Percentiles rank a stretch among this genome's conserved stretches.
These are phyloP conservation scores for Caenorhabditis plicata DNA, from an alignment of 2,888 invertebrate species.

Conservation along the genomic window DNA sequence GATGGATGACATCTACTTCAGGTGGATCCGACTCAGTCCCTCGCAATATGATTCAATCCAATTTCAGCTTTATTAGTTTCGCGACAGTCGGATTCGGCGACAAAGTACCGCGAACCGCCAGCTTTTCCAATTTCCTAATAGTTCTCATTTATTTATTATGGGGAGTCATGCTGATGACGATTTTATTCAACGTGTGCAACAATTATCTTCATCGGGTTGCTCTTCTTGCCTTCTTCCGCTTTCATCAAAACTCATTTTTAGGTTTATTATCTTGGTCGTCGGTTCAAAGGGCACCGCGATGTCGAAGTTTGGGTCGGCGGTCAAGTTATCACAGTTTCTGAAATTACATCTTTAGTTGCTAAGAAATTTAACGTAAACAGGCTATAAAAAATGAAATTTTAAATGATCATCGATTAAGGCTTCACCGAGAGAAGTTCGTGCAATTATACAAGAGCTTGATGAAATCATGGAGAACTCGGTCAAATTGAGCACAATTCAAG, in stretches of 20 bases:
- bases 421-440: slow-evolving; percentile 46
- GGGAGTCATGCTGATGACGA: slow-evolving; percentile 46
- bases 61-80: slow-evolving; percentile 49
- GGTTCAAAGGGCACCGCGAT: slow-evolving; percentile 35
- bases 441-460: slow-evolving; percentile 48
- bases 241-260: slow-evolving; percentile 1
- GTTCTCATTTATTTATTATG: slow-evolving; percentile 37
- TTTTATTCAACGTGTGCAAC: slow-evolving; percentile 36
- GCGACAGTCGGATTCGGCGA: slow-evolving; percentile 53
- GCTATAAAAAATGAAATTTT: background rate
- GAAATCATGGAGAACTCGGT: slow-evolving; percentile 25
- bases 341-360: slow-evolving; percentile 45
- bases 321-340: slow-evolving; percentile 43
- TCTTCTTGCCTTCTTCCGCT: background rate
- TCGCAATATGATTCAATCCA: background rate
- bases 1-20: slow-evolving; percentile 43
- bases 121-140: slow-evolving; percentile 13
- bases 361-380: slow-evolving; percentile 41
- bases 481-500: too few relatives aligned
- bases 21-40: slow-evolving; percentile 14
- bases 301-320: slow-evolving; percentile 47
- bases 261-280: slow-evolving; percentile 27
- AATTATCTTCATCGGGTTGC: slow-evolving; percentile 30
- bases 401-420: too few relatives aligned
- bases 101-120: slow-evolving; percentile 27